Evolutionary conservation across 2,797 vertebrate genomes (phyloP), one percentile per base, ranked within the genome.

Genomic region (Acipenser ruthenus): DNA sequence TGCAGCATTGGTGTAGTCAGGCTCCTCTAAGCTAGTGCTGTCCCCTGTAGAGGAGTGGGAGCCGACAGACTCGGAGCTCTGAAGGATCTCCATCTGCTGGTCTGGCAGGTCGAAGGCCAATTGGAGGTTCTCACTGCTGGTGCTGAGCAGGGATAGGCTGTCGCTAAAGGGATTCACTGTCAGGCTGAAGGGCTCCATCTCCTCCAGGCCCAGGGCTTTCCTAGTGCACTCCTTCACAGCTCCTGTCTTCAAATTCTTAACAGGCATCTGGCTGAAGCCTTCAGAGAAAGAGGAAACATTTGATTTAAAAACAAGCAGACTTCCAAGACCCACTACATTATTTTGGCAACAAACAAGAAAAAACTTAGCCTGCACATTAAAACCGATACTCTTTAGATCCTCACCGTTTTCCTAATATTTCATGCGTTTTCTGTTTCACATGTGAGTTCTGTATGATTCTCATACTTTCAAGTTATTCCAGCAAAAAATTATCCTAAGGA

Each of bases 101-200:
- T 94, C 93, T 6, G 84, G 86, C 66, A 92, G 86, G 53, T 91
- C 93, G 81, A 92, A 96, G 73, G 89, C 88, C 79, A 98, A 85
- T 47, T 93, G 94, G 75, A 99, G 80, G 62, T 96, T 98, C 81
- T 99, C 96, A 58, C 93, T 98, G 86, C 97, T 99, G 66, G 97
- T 90, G 81, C 97, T 99, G 65, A 99, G 79, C 65, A 99, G 84
- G 51, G 97, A 99, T 70, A 99, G 82, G 67, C 94, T 92, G 82
- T 99, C 97, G 73, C 96, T 96, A 74, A 99, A 61, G 1, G 97
- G 97, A 80, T 99, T 99, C 71, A 99, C 97, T 0, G 95, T 99
- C 48, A 99, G 89, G 75, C 94, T 96, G 77, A 98, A 98, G 7
- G 93, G 95, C 81, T 97, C 96, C 88, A 98, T 94, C 82, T 99